Evolutionary conservation across 2,888 invertebrate species (phyloP), one percentile per base, ranked within the genome.

Genomic region (Seira musarum): DNA sequence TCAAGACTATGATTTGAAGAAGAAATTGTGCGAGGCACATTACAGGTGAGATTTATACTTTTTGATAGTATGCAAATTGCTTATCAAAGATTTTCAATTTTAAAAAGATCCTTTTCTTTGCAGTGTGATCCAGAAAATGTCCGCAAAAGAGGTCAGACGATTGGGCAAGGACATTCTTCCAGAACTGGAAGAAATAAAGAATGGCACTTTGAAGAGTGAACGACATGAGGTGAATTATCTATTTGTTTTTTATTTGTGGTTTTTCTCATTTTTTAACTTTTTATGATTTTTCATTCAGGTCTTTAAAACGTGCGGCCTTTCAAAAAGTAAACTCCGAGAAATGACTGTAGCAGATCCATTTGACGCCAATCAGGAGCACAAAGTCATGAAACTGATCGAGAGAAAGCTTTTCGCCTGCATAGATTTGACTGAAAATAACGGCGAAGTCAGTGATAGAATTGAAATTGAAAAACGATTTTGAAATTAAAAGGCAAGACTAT

Each of bases 331-430:
- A 1, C n/a, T 75, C 3, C 60, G 75, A 5, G 49, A 67, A 0
- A 40, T 75, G 24, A 61, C 25, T 19, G 75, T 75, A 1, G 22
- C n/a, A 8, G 21, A 6, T 1, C 75, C 67, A 13, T 75, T 75
- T 19, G 24, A n/a, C 22, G 13, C 19, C 10, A 6, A n/a, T 15
- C 75, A 75, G 3, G 68, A 75, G 19, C 21, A 57, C 35, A 3
- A 13, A 3, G 63, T 75, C 6, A 40, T 61, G 61, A 17, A 24
- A 1, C 19, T 53, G 2, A 60, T 75, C 25, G 17, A 10, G 25
- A 24, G 2, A 25, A 60, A 19, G 5, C 60, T 24, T 17, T 24
- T 30, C 1, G 19, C 24, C 1, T n/a, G 2, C 1, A 1, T 17
- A 13, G 25, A 65, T 35, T 35, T 65, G 17, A 30, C 35, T 10